phyloP scores from a whole-genome alignment of 2,113 vertebrate species.

The Eulemur macaco region DNA sequence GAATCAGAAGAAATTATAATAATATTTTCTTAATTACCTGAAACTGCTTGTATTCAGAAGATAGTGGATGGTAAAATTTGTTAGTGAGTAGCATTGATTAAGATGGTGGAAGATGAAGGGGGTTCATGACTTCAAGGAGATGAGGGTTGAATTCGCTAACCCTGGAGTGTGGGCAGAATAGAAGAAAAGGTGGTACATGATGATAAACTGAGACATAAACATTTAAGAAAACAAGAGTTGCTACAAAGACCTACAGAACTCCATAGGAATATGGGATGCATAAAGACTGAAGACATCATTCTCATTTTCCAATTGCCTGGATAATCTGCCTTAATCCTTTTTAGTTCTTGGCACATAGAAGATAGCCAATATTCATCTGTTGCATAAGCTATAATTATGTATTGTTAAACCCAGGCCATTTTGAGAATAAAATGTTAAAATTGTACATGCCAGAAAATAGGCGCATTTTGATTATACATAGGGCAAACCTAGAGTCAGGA shows the following conservation, averaged over 20 bases:
- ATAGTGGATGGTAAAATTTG: not conserved
- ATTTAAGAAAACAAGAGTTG: not conserved
- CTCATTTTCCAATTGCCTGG: not conserved
- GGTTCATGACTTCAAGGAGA: not conserved
- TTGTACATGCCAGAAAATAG: not conserved
- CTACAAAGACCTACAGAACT: not conserved
- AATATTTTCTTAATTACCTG: not conserved
- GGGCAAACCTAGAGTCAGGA: not conserved
- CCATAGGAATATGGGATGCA: not conserved
- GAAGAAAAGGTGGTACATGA: not conserved
- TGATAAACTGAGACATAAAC: accelerated
- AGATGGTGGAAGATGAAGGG: not conserved
- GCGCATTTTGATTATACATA: not conserved
- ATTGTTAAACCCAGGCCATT: not conserved
- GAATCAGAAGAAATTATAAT: not conserved
- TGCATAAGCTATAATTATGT: not conserved
- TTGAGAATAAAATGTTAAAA: not conserved
- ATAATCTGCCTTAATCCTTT: not conserved
- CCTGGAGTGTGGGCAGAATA: not conserved
- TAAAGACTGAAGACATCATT: not conserved
- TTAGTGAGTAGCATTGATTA: not conserved
- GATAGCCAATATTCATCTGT: not conserved
- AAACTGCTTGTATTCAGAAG: not conserved
- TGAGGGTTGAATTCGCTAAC: not conserved
- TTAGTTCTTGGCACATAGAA: not conserved